A percentile compares a stretch with the other conserved stretches of the same genome.
phyloP scores from a whole-genome alignment of 2,888 invertebrate genomes.

The Dyspetes luteomarginatus region DNA sequence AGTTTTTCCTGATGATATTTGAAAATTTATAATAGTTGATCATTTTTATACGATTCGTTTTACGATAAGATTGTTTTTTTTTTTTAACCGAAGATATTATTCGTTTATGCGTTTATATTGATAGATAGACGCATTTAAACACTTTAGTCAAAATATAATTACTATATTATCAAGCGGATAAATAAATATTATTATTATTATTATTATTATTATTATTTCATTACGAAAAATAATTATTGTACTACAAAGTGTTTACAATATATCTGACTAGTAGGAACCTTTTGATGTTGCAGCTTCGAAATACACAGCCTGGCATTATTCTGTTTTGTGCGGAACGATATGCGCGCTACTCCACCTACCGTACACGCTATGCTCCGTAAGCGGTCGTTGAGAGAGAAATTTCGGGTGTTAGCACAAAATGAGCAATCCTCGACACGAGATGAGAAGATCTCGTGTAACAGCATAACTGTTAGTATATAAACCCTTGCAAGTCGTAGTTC shows the following conservation, averaged over 20 bases:
- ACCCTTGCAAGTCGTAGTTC: slow-evolving; percentile 29
- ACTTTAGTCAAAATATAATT: background rate
- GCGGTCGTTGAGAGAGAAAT: slow-evolving; percentile 62
- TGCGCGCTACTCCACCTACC: slow-evolving; percentile 6
- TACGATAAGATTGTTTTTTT: too few relatives aligned
- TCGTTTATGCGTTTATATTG: too few relatives aligned
- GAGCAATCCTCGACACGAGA: slow-evolving; percentile 53
- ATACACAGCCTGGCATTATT: slow-evolving; percentile 32
- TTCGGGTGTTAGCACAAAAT: slow-evolving; percentile 59
- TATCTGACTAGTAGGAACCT: slow-evolving; percentile 49
- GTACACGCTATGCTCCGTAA: slow-evolving; percentile 28
- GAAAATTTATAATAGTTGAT: too few relatives aligned
- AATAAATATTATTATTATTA: background rate
- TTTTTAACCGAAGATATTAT: too few relatives aligned
- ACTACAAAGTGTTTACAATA: slow-evolving; percentile 36
- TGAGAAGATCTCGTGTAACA: slow-evolving; percentile 63
- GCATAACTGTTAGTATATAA: slow-evolving; percentile 58
- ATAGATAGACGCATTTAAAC: too few relatives aligned
- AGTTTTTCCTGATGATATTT: background rate
- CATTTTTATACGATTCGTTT: too few relatives aligned
- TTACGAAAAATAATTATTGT: background rate
- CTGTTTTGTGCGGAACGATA: slow-evolving; percentile 27
- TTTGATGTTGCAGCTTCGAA: slow-evolving; percentile 51
- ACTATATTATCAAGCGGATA: background rate
- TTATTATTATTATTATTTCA: background rate